Evolutionary conservation across 30 jellyfish, hydroid and myxozoan genomes (phyloP).

Genomic region (Clytia hemisphaerica): DNA sequence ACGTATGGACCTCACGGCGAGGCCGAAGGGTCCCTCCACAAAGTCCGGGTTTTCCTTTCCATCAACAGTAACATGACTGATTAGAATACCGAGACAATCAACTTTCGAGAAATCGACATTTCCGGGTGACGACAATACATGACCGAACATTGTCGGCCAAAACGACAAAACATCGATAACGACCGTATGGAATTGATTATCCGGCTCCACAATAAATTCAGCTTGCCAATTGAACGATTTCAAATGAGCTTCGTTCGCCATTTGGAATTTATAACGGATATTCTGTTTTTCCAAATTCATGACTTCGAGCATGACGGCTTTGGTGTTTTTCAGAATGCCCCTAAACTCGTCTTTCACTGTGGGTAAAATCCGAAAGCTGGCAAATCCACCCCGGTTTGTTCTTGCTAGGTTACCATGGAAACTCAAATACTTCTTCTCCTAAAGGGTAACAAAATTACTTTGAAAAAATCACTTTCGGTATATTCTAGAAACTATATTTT

Average conservation of each 20-base stretch:
- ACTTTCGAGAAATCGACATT: conserved; percentile 55
- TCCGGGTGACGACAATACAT: conserved; percentile 70
- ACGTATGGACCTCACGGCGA: conserved; percentile 46
- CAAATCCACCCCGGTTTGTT: conserved; percentile 73
- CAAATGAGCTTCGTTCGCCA: conserved; percentile 65
- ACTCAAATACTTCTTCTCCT: conserved; percentile 2
- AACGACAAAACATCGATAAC: conserved; percentile 60
- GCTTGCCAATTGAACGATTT: conserved; percentile 93
- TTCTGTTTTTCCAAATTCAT: conserved; percentile 31
- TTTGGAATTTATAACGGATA: conserved; percentile 61
- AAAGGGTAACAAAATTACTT: neutral
- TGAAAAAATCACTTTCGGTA: too few species aligned
- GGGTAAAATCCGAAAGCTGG: conserved; percentile 80
- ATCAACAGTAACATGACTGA: conserved; percentile 74
- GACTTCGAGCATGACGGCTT: conserved; percentile 44
- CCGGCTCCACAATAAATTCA: conserved; percentile 53
- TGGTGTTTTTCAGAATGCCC: conserved; percentile 30
- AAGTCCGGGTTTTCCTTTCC: conserved; percentile 77
- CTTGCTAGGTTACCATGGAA: conserved; percentile 59
- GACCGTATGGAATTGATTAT: conserved; percentile 38
- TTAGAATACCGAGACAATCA: conserved; percentile 69
- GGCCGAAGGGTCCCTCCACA: conserved; percentile 64
- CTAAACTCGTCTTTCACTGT: conserved; percentile 34
- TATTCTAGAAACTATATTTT: too few species aligned
- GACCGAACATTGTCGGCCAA: conserved; percentile 99